These are phyloP conservation scores for Aleiodes sp. DNA, from an alignment of 1,140 invertebrate species.

Conservation along the genomic window DNA sequence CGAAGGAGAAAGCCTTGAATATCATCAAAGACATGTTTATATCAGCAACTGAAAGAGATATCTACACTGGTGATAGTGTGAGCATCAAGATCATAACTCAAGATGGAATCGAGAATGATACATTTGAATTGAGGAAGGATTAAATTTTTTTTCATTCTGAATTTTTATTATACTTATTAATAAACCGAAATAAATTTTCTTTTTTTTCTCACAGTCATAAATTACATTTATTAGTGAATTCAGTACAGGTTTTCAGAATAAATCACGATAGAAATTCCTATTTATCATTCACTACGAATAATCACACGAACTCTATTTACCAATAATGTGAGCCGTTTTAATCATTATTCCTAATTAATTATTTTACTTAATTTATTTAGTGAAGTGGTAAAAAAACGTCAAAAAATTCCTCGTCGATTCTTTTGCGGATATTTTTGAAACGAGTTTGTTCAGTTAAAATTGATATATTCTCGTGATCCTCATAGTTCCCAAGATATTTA, in stretches of 20 bases:
- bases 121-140: slow-evolving; percentile 81
- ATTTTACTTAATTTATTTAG: slow-evolving; percentile 33
- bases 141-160: slow-evolving; percentile 63
- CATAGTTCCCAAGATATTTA: too few species aligned
- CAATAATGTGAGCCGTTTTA: slow-evolving; percentile 36
- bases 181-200: slow-evolving; percentile 11
- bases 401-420: too few species aligned
- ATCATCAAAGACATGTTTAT: slow-evolving; percentile 96
- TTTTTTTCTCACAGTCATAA: background rate
- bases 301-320: background rate
- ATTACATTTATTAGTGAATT: slow-evolving; percentile 15
- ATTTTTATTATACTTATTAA: background rate
- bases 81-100: slow-evolving; percentile 90
- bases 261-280: background rate
- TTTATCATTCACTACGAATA: slow-evolving; percentile 1
- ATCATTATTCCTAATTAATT: slow-evolving; percentile 27
- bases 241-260: background rate
- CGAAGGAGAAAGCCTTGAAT: slow-evolving; percentile 81
- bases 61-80: slow-evolving; percentile 94
- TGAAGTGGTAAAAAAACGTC: too few species aligned
- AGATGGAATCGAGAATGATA: slow-evolving; percentile 80
- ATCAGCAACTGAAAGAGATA: slow-evolving; percentile 96
- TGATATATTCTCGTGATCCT: too few species aligned
- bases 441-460: too few species aligned
- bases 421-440: too few species aligned